Percentiles rank a stretch among this genome's conserved stretches.
Evolutionary conservation across 2,113 vertebrate species (phyloP).

Genomic region (Noctilio leporinus): DNA sequence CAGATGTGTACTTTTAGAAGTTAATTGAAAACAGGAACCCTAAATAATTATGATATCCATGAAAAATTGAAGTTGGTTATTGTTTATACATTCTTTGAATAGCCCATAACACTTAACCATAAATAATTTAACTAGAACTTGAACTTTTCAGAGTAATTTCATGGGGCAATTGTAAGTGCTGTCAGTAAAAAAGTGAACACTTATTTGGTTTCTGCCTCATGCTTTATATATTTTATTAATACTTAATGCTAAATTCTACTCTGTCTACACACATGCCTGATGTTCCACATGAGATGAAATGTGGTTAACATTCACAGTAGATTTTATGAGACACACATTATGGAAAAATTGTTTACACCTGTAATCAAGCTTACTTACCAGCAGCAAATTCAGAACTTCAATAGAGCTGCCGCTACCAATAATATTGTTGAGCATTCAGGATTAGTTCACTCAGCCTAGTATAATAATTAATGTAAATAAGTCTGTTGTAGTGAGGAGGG

Average conservation of each 20-base stretch:
- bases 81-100: slow-evolving; percentile 18
- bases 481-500: neutral
- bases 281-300: neutral
- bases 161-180: neutral
- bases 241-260: neutral
- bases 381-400: slow-evolving; percentile 1
- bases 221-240: neutral
- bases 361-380: neutral
- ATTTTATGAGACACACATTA: neutral
- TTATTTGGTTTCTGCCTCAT: slow-evolving; percentile 26
- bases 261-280: neutral
- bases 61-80: slow-evolving; percentile 8
- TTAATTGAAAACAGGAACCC: neutral
- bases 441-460: slow-evolving; percentile 18
- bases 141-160: neutral
- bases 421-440: slow-evolving; percentile 1
- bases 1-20: neutral
- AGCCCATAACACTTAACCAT: neutral
- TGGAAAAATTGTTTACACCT: neutral
- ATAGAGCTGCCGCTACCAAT: neutral
- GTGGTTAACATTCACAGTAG: neutral
- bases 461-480: slow-evolving; percentile 36
- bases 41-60: slow-evolving; percentile 1
- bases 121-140: slow-evolving; percentile 34
- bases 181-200: neutral